Percentiles rank a stretch among this genome's conserved stretches.
These are phyloP conservation scores for Turritopsis rubra DNA, from an alignment of 30 jellyfish, hydroid and myxozoan species.

Conservation along the genomic window DNA sequence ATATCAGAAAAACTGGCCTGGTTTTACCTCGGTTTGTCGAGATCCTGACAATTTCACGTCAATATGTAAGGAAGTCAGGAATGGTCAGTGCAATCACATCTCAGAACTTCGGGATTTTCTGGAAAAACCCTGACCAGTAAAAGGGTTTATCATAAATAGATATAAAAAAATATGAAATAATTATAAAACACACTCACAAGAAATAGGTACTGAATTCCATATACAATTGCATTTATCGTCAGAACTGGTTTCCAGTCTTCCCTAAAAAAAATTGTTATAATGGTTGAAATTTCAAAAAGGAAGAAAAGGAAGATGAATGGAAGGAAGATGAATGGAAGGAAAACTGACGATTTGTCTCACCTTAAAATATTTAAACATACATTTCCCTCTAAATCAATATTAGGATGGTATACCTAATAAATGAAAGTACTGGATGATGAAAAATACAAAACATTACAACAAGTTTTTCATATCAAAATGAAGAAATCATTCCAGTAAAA, in stretches of 20 bases:
- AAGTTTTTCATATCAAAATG: neutral
- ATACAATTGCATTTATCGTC: slow-evolving; percentile 85
- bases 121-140: neutral
- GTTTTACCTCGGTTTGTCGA: neutral
- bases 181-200: slow-evolving; percentile 47
- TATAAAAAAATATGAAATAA: too few relatives aligned
- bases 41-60: neutral
- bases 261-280: slow-evolving; percentile 23
- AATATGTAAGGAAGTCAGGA: too few relatives aligned
- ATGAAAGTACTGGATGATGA: too few relatives aligned
- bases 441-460: neutral
- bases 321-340: neutral
- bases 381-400: slow-evolving; percentile 92
- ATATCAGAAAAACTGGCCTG: too few relatives aligned
- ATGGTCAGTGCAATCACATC: too few relatives aligned
- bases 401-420: slow-evolving; percentile 90
- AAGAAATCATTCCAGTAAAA: neutral
- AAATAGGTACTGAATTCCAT: slow-evolving; percentile 85
- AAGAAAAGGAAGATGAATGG: neutral
- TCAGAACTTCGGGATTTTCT: too few relatives aligned
- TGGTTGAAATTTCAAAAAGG: neutral
- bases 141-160: too few relatives aligned
- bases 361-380: slow-evolving; percentile 87
- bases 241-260: slow-evolving; percentile 99
- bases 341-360: slow-evolving; percentile 32